phyloP scores from a whole-genome alignment of 2,113 vertebrate genomes.

The Tringa solitaria region DNA sequence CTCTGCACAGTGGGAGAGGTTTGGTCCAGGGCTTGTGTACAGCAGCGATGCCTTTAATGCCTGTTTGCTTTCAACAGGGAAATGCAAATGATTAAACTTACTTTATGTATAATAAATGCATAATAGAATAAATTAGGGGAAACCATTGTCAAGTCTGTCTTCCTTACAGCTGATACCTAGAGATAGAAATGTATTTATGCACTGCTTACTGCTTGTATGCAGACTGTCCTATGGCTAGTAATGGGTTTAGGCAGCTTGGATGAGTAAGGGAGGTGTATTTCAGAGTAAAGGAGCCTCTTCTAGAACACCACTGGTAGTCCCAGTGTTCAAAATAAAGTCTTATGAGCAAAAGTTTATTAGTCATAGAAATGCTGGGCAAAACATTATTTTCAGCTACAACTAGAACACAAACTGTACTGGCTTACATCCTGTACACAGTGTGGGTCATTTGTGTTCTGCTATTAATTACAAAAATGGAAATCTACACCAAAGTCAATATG shows the following conservation, averaged over 20 bases:
- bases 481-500: background rate
- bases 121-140: background rate
- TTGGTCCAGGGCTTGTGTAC: background rate
- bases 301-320: background rate
- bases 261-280: background rate
- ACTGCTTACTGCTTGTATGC: accelerated
- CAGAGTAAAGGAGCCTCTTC: background rate
- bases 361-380: background rate
- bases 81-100: background rate
- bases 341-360: background rate
- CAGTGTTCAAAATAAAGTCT: background rate
- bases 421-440: background rate
- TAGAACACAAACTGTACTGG: background rate
- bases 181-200: background rate
- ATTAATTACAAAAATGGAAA: background rate
- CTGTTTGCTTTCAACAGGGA: background rate
- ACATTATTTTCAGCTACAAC: background rate
- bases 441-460: background rate
- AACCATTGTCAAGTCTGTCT: background rate
- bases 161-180: background rate
- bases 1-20: background rate
- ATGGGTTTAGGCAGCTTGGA: background rate
- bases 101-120: background rate
- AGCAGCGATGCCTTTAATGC: background rate
- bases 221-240: background rate